Base-by-base conservation (phyloP, 2,888 invertebrate species). In the Zelleria hepariella region DNA sequence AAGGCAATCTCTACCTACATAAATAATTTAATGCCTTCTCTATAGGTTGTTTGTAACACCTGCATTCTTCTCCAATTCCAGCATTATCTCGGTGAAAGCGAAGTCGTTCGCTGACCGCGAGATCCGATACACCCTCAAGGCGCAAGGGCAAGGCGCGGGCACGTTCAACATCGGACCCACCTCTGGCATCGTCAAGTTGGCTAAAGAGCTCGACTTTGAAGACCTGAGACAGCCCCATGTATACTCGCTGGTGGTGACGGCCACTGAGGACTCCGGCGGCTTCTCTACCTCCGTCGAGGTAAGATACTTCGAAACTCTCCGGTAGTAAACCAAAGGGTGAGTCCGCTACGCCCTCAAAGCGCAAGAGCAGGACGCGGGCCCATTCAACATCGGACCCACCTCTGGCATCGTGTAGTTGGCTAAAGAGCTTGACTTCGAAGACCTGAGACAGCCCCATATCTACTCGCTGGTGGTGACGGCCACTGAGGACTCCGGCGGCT, bases 31-130 rank as follows among this genome's bases (percentile, higher is more conserved):
- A n/a, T n/a, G n/a, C n/a, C n/a, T n/a, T n/a, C n/a, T n/a, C n/a
- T n/a, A n/a, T n/a, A n/a, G n/a, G n/a, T n/a, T n/a, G n/a, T n/a
- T n/a, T n/a, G n/a, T n/a, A n/a, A n/a, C n/a, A n/a, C n/a, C n/a
- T n/a, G n/a, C n/a, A n/a, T n/a, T n/a, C n/a, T n/a, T 60, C 64
- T 67, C 59, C 59, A 65, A 68, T 91, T 91, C 61, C 91, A 98
- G 98, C 80, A 97, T 98, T 59, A 96, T 98, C 78, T 97, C 97
- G 42, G 96, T 99, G 65, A 97, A 98, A 88, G 98, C 98, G 2
- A 98, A 98, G 82, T 97, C 98, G 1, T 99, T 99, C 77, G 98
- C 98, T 63, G 97, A 98, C 82, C 94, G 97, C 59, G 97, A 97
- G 82, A 97, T 98, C 68, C 94, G 97, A n/a, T 98, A 98, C 86